Evolutionary conservation across 2,888 invertebrate species (phyloP).

Genomic region (Drosophila melanosoma): DNA sequence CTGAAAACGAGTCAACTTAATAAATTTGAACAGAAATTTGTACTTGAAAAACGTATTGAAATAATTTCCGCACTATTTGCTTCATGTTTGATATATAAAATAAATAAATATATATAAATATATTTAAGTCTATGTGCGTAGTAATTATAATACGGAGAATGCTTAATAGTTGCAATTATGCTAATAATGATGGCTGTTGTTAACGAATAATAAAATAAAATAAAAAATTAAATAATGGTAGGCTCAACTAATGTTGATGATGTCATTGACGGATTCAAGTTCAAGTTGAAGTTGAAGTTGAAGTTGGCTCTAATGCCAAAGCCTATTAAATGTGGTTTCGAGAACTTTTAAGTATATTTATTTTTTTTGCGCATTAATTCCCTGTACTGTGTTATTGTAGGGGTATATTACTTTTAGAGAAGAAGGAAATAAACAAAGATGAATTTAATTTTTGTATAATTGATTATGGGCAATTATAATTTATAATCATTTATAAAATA

Average conservation of each 20-base stretch:
- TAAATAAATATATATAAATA: background rate
- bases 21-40: background rate
- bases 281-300: constrained; percentile 34
- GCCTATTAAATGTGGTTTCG: constrained; percentile 57
- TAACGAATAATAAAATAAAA: constrained; percentile 64
- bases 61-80: too few species aligned
- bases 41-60: background rate
- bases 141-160: background rate
- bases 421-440: rapidly evolving
- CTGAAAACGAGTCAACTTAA: background rate
- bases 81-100: background rate
- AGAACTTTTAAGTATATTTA: constrained; percentile 29
- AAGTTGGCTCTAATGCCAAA: constrained; percentile 43
- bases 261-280: constrained; percentile 46
- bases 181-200: constrained; percentile 43
- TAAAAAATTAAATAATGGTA: constrained; percentile 48
- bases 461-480: too few species aligned
- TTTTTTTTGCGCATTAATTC: constrained; percentile 1
- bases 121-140: background rate
- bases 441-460: background rate
- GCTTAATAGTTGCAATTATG: constrained; percentile 47
- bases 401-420: background rate
- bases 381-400: background rate
- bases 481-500: background rate
- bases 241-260: constrained; percentile 54